Evolutionary conservation across 2,797 vertebrate species (phyloP), one percentile per base, ranked within the genome.

Genomic region (Thunnus albacares): DNA sequence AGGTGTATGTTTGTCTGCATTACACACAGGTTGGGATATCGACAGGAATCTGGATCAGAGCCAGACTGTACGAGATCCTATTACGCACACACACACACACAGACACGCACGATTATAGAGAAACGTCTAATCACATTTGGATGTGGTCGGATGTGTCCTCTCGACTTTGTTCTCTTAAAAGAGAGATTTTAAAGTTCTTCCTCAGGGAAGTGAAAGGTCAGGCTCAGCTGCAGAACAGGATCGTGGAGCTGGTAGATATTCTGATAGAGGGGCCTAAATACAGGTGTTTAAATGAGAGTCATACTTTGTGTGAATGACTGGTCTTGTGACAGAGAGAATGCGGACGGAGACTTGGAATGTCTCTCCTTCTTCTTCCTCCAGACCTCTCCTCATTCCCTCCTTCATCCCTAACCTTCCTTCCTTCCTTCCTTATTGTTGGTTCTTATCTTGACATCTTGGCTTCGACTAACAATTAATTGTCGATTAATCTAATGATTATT

Each of bases 11-110:
- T 73, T 72, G 60, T 75, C 77, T 71, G 43, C 66, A 1, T 85
- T 6, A 79, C 49, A 38, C 33, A 75, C 20, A 0, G 56, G 71
- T 79, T 89, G 49, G 66, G 59, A 74, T 89, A 90, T 90, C 6
- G 79, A 89, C 72, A 38, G 28, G 22, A 56, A 18, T 45, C 53
- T 81, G 90, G 77, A 47, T n/a, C 28, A 4, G 13, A 18, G 77
- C 87, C 89, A 90, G 77, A 79, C 13, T 18, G 1, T 6, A 47
- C 22, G 9, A 59, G 66, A 76, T 83, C 51, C 65, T 30, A 17
- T 83, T 86, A 76, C 41, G 65, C 8, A 74, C 12, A 75, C 41
- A 68, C 8, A 74, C 12, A 75, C 51, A 62, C 26, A 69, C 52
- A 45, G 51, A 26, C 12, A 66, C 6, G 58, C 58, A 22, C 71